Evolutionary conservation across 2,113 vertebrate species (phyloP).

Genomic region (Prochilodus magdalenae): DNA sequence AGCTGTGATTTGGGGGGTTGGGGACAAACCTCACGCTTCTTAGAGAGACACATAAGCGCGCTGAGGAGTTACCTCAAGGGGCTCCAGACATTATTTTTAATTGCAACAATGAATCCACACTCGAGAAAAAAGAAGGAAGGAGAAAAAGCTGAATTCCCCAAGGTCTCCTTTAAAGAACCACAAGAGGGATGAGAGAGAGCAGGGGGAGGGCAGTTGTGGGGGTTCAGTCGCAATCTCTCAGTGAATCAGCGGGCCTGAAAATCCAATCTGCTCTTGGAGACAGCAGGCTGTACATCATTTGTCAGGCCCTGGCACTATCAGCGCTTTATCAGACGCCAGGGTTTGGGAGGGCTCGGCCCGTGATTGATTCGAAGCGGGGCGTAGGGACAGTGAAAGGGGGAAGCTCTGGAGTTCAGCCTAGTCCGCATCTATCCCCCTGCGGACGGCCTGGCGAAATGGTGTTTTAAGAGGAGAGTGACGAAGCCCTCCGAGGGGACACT

Average conservation of each 20-base stretch:
- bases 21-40: slow-evolving; percentile 27
- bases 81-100: slow-evolving; percentile 57
- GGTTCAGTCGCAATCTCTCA: slow-evolving; percentile 77
- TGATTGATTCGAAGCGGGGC: slow-evolving; percentile 72
- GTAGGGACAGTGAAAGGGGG: slow-evolving; percentile 25
- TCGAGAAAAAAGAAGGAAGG: slow-evolving; percentile 42
- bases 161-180: slow-evolving; percentile 69
- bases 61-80: slow-evolving; percentile 56
- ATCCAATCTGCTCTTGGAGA: slow-evolving; percentile 82
- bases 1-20: slow-evolving; percentile 42
- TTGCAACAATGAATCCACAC: slow-evolving; percentile 72
- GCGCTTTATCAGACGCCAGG: slow-evolving; percentile 73
- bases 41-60: slow-evolving; percentile 30
- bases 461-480: not conserved
- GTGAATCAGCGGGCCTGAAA: slow-evolving; percentile 80
- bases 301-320: slow-evolving; percentile 76
- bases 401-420: slow-evolving; percentile 23
- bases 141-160: slow-evolving; percentile 71
- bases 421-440: not conserved
- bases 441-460: slow-evolving; percentile 1
- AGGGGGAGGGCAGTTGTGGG: slow-evolving; percentile 48
- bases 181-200: slow-evolving; percentile 54
- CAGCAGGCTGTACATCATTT: slow-evolving; percentile 82
- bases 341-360: slow-evolving; percentile 61
- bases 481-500: not conserved